Conservation (phyloP, 2,797 vertebrate genomes). For the Squalus acanthias region DNA sequence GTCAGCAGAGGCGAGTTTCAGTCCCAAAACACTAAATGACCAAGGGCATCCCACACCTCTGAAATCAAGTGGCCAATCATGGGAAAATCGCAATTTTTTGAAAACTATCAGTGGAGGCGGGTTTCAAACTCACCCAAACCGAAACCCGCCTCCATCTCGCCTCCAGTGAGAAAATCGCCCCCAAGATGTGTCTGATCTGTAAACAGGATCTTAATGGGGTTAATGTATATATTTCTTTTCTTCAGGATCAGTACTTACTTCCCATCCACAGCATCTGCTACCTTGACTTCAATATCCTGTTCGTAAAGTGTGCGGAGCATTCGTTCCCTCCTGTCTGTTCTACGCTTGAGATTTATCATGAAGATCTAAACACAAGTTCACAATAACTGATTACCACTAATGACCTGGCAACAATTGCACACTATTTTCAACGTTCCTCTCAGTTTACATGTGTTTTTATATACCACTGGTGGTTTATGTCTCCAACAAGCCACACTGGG, state of each 20-base stretch:
- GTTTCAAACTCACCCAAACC: too few species aligned
- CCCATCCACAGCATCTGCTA: conserved; percentile 84
- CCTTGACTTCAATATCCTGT: conserved; percentile 72
- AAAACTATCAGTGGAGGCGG: too few species aligned
- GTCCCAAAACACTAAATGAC: too few species aligned
- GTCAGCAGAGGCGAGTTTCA: too few species aligned
- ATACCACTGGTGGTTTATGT: not conserved
- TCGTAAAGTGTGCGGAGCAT: conserved; percentile 77
- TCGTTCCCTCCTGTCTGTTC: conserved; percentile 76
- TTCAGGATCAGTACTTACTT: conserved; percentile 66
- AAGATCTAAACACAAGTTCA: conserved; percentile 63
- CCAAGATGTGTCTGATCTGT: not conserved
- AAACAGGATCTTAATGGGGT: not conserved
- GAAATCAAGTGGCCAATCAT: too few species aligned
- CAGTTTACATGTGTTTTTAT: not conserved
- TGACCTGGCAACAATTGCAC: not conserved
- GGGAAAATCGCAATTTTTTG: too few species aligned
- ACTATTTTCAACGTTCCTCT: not conserved
- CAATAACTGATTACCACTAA: not conserved
- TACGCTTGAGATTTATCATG: conserved; percentile 87
- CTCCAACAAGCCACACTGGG: not conserved
- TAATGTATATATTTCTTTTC: not conserved
- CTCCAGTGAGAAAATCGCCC: too few species aligned
- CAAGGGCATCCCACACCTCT: too few species aligned
- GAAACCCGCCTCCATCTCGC: too few species aligned